phyloP scores from a whole-genome alignment of 2,797 vertebrate genomes.

The Phataginus tricuspis region DNA sequence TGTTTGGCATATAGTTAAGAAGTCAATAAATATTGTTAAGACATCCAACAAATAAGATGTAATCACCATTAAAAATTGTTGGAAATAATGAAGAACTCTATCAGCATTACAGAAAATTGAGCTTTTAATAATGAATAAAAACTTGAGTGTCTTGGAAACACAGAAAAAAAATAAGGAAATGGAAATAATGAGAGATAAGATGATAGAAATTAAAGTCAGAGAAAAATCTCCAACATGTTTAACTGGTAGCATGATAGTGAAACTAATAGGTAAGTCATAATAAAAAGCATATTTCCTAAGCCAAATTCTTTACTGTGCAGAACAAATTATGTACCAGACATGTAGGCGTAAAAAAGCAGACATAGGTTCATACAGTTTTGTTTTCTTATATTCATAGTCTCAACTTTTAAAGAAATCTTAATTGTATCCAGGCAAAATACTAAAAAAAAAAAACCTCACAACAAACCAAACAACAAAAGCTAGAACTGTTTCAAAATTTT shows the following conservation, averaged over 20 bases:
- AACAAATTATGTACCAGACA: background rate
- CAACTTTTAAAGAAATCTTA: background rate
- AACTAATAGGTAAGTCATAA: background rate
- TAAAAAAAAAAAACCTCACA: background rate
- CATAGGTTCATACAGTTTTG: background rate
- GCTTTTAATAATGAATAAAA: background rate
- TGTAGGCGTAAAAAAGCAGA: background rate
- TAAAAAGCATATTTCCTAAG: background rate
- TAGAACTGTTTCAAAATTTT: background rate
- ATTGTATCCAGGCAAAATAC: background rate
- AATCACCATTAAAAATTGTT: slow-evolving; percentile 18
- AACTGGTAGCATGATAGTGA: background rate
- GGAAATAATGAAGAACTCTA: background rate
- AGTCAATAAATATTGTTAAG: slow-evolving; percentile 4
- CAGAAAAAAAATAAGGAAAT: background rate
- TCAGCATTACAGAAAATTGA: background rate
- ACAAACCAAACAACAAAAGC: background rate
- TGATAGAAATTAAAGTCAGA: background rate
- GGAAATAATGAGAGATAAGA: slow-evolving; percentile 28
- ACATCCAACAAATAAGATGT: slow-evolving; percentile 1
- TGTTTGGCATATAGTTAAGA: background rate
- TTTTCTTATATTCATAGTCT: background rate
- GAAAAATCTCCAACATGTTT: background rate
- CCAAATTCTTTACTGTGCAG: background rate
- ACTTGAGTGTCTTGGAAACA: background rate